A percentile compares a stretch with the other conserved stretches of the same genome.
These are phyloP conservation scores for Manduca sexta DNA, from an alignment of 1,140 invertebrate species.

Conservation along the genomic window DNA sequence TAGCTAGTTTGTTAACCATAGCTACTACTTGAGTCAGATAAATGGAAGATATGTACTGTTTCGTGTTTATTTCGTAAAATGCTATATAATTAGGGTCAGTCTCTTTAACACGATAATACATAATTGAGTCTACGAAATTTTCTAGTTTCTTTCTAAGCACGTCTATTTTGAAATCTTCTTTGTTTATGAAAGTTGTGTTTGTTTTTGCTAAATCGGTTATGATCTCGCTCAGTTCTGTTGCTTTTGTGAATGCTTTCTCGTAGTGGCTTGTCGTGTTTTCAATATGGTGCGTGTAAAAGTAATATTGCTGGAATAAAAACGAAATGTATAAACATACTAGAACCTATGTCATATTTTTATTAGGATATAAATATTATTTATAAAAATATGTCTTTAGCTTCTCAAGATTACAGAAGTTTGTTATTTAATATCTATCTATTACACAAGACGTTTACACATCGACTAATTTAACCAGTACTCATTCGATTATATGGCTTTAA, in stretches of 20 bases:
- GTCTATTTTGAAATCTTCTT: conserved; percentile 31
- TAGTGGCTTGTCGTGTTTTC: conserved; percentile 47
- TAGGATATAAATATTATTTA: no score
- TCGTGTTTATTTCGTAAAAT: conserved; percentile 47
- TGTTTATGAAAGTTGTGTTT: conserved; percentile 24
- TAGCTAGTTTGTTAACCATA: conserved; percentile 44
- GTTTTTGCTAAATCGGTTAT: conserved; percentile 37
- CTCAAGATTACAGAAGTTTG: no score
- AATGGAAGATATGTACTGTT: conserved; percentile 35
- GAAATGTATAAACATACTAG: neutral
- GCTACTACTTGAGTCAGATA: conserved; percentile 60
- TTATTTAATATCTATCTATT: no score
- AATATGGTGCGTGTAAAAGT: conserved; percentile 48
- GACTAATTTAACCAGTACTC: no score
- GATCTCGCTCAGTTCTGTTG: conserved; percentile 31
- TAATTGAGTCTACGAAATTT: conserved; percentile 28
- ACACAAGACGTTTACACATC: no score
- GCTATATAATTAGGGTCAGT: conserved; percentile 31
- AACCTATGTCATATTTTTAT: no score
- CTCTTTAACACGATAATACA: conserved; percentile 41
- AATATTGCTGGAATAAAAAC: conserved; percentile 63
- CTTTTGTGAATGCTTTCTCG: conserved; percentile 40
- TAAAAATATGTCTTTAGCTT: no score
- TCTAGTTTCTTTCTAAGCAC: conserved; percentile 35
- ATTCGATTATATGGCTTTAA: no score